A percentile compares a stretch with the other conserved stretches of the same genome.
Conservation (phyloP, 2,797 vertebrate species). For the Syngnathus acus region DNA sequence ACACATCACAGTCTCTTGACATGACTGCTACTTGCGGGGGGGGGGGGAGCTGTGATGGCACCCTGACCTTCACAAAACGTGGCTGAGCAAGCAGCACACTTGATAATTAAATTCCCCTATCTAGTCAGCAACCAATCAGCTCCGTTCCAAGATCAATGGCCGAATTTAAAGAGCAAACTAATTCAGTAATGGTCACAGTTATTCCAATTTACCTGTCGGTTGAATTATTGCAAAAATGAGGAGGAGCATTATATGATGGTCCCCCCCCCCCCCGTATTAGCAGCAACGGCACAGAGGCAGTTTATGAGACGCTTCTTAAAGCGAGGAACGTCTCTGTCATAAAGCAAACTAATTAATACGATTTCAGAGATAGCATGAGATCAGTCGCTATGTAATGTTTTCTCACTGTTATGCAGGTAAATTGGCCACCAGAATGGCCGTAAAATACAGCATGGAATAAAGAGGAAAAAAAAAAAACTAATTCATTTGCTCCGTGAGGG, state of each 20-base stretch:
- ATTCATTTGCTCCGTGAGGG: conserved; percentile 15
- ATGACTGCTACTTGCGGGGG: conserved; percentile 24
- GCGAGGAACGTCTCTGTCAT: conserved; percentile 46
- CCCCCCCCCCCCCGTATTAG: conserved; percentile 38
- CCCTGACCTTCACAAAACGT: conserved; percentile 74
- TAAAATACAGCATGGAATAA: conserved; percentile 51
- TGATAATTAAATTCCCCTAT: conserved; percentile 73
- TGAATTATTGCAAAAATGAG: conserved; percentile 59
- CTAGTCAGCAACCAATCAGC: conserved; percentile 69
- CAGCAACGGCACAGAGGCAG: conserved; percentile 31
- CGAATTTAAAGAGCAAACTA: conserved; percentile 75
- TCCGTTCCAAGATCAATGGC: conserved; percentile 65
- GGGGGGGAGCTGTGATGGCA: conserved; percentile 34
- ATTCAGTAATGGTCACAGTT: conserved; percentile 78
- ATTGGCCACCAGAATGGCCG: conserved; percentile 28
- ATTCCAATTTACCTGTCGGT: conserved; percentile 72
- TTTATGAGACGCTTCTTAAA: conserved; percentile 51
- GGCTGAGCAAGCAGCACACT: conserved; percentile 66
- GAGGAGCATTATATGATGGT: conserved; percentile 50
- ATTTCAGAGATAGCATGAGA: conserved; percentile 31
- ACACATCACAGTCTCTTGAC: conserved; percentile 23
- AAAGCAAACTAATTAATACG: conserved; percentile 69
- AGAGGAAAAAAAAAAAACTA: conserved; percentile 19
- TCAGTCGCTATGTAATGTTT: conserved; percentile 18
- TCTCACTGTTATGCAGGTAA: conserved; percentile 30